Percentiles rank a stretch among this genome's conserved stretches.
phyloP scores from a whole-genome alignment of 37 sponge, comb jelly and placozoan genomes.

The Tethya wilhelma region DNA sequence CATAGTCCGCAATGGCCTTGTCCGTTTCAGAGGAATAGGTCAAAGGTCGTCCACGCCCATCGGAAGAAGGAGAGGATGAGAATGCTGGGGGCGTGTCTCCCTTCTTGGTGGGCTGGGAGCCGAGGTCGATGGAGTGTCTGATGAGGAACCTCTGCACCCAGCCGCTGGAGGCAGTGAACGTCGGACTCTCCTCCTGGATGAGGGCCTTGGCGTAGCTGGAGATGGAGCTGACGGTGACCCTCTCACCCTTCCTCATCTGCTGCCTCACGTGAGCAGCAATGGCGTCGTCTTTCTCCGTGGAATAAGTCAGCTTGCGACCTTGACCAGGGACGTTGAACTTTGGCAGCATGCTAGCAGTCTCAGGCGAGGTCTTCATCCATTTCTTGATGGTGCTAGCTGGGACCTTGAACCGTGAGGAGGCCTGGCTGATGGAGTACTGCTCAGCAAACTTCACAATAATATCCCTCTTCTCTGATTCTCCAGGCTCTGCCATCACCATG shows the following conservation, averaged over 20 bases:
- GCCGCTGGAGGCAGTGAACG: constrained; percentile 74
- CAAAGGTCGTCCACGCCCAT: constrained; percentile 67
- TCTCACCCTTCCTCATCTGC: constrained; percentile 43
- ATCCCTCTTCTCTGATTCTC: not conserved
- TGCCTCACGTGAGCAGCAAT: constrained; percentile 67
- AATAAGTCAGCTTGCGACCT: constrained; percentile 77
- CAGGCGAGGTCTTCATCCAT: constrained; percentile 39
- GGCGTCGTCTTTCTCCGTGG: constrained; percentile 46
- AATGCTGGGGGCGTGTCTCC: not conserved
- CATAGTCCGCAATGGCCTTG: constrained; percentile 65
- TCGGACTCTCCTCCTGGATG: constrained; percentile 75
- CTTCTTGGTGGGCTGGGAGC: not conserved
- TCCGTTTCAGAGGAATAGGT: constrained; percentile 74
- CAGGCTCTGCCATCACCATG: constrained; percentile 6
- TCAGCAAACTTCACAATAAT: constrained; percentile 53
- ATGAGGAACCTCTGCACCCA: constrained; percentile 80
- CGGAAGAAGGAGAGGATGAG: not conserved
- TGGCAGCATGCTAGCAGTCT: not conserved
- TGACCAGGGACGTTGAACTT: constrained; percentile 80
- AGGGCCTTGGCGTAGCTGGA: constrained; percentile 64
- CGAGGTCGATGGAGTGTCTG: constrained; percentile 58
- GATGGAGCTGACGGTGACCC: constrained; percentile 56
- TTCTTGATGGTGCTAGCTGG: constrained; percentile 43
- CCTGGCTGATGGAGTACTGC: constrained; percentile 40
- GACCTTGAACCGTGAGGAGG: constrained; percentile 52